These are phyloP conservation scores for Drosophila orosa DNA, from an alignment of 1,140 invertebrate species.

Conservation along the genomic window DNA sequence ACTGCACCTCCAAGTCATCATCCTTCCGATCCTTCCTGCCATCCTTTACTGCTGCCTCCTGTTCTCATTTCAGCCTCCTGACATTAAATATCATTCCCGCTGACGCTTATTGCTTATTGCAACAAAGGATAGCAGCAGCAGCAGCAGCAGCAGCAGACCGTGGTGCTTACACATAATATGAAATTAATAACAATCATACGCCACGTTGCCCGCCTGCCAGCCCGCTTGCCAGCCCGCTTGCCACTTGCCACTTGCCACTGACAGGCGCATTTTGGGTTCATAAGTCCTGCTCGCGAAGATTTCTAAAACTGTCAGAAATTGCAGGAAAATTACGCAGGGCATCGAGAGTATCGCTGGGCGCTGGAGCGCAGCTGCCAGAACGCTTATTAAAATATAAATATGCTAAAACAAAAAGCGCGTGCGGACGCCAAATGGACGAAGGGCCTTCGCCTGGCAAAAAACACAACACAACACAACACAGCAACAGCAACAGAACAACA, in stretches of 20 bases:
- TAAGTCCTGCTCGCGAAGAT: slow-evolving; percentile 78
- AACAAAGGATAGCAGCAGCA: slow-evolving; percentile 26
- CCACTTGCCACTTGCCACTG: slow-evolving; percentile 69
- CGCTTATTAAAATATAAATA: slow-evolving; percentile 83
- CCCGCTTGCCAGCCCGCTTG: too few relatives aligned
- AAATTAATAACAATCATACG: slow-evolving; percentile 83
- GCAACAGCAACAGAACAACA: slow-evolving; percentile 25
- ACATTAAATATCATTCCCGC: slow-evolving; percentile 76
- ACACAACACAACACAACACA: slow-evolving; percentile 23
- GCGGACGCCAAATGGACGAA: slow-evolving; percentile 55
- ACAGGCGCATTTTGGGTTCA: slow-evolving; percentile 75
- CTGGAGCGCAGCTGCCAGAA: slow-evolving; percentile 75
- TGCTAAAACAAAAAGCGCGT: slow-evolving; percentile 73
- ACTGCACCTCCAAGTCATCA: slow-evolving; percentile 45
- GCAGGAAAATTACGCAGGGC: slow-evolving; percentile 74
- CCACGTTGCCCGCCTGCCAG: slow-evolving; percentile 60
- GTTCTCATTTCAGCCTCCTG: slow-evolving; percentile 33
- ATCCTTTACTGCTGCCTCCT: background rate
- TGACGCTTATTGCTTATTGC: slow-evolving; percentile 81
- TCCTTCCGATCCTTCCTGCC: slow-evolving; percentile 2
- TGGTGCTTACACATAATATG: slow-evolving; percentile 73
- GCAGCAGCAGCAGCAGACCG: slow-evolving; percentile 9
- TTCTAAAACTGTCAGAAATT: slow-evolving; percentile 82
- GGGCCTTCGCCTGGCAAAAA: slow-evolving; percentile 35
- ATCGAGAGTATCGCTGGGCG: slow-evolving; percentile 41